These are phyloP conservation scores for Corynorhinus townsendii DNA, from an alignment of 2,113 vertebrate genomes.

Conservation along the genomic window DNA sequence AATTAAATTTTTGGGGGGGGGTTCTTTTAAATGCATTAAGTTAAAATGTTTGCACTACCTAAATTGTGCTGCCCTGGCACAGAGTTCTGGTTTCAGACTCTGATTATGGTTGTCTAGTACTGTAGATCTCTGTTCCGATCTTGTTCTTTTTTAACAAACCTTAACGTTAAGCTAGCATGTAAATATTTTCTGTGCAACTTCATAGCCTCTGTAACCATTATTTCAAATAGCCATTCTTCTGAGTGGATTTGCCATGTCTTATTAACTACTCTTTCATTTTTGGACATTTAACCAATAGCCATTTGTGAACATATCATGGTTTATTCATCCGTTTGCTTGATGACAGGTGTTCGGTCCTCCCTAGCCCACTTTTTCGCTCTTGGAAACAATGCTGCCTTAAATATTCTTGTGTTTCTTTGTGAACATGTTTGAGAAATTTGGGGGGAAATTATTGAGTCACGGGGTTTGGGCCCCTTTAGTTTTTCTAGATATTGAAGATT, in stretches of 20 bases:
- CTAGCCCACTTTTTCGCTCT: neutral
- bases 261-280: neutral
- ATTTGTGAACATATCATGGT: neutral
- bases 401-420: neutral
- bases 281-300: neutral
- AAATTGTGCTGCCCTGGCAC: neutral
- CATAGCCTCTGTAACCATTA: neutral
- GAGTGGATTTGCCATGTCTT: neutral
- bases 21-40: neutral
- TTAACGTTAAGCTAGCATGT: neutral
- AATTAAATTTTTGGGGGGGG: neutral
- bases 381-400: neutral
- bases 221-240: neutral
- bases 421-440: neutral
- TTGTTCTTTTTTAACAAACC: neutral
- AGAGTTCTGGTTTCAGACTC: neutral
- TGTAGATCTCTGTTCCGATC: neutral
- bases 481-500: neutral
- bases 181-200: neutral
- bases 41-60: neutral
- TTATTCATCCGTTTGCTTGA: neutral
- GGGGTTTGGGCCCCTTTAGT: neutral
- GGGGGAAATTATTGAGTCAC: neutral
- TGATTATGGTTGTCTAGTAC: neutral
- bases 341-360: neutral